Evolutionary conservation across 2,113 vertebrate species (phyloP), one percentile per base, ranked within the genome.

Genomic region (Dunckerocampus dactyliophorus): DNA sequence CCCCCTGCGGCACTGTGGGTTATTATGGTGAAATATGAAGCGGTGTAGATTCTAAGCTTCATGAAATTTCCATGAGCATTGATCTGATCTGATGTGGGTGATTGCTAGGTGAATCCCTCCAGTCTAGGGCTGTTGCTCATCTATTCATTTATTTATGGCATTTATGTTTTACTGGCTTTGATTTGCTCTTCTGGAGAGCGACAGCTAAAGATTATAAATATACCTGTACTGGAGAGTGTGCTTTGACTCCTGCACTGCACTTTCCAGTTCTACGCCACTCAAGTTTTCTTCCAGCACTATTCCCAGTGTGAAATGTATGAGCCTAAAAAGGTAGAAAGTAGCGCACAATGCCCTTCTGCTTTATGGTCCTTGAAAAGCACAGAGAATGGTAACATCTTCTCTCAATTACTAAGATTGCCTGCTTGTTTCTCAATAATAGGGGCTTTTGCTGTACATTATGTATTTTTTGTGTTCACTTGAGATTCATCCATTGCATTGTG

Each of bases 21-120:
- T 86, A 76, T 91, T 91, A 91, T 87, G 88, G 87, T 91, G 90
- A 93, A 93, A 92, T 89, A 90, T 84, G 92, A 93, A 89, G 87
- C 87, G 67, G 81, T 84, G 85, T 85, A 85, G 83, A 87, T 87
- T 84, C 83, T 80, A 62, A 72, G 78, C 87, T 87, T 93, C 87
- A 92, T 92, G 88, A 93, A 91, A 89, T 93, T 92, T 92, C 89
- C 87, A 88, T 91, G 87, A 90, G 83, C 89, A 89, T 83, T 87
- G 90, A 92, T 93, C 88, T 85, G 83, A 88, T 87, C 85, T 88
- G 85, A 87, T 88, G 87, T 80, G 84, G 88, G 89, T 90, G 90
- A 89, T 92, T 92, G 89, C 82, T 65, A 81, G 81, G 88, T 88
- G 84, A 88, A 88, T 89, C 90, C 89, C 87, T 91, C 83, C 61